A percentile compares a stretch with the other conserved stretches of the same genome.
These are phyloP conservation scores for Aradophagus sp. DNA, from an alignment of 1,140 invertebrate genomes.

Conservation along the genomic window DNA sequence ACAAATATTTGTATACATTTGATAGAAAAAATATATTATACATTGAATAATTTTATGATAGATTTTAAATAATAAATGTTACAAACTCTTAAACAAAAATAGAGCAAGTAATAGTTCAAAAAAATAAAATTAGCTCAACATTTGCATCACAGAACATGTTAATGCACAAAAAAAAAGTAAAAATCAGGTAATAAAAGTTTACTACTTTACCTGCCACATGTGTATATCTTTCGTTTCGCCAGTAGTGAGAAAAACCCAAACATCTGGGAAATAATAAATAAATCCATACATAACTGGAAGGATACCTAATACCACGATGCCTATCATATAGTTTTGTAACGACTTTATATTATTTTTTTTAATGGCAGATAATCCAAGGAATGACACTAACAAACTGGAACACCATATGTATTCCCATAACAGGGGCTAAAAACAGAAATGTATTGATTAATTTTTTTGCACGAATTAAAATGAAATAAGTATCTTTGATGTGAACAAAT, in stretches of 20 bases:
- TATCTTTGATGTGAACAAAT: conserved; percentile 5
- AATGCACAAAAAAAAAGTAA: too few species aligned
- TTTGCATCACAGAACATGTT: too few species aligned
- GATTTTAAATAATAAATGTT: too few species aligned
- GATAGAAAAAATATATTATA: too few species aligned
- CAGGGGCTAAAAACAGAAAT: conserved; percentile 79
- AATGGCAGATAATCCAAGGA: conserved; percentile 90
- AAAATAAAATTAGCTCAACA: too few species aligned
- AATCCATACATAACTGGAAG: conserved; percentile 88
- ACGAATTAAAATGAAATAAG: too few species aligned
- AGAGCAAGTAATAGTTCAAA: too few species aligned
- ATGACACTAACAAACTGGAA: conserved; percentile 87
- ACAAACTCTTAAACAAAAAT: too few species aligned
- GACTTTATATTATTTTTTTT: conserved; percentile 86
- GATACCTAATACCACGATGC: conserved; percentile 85
- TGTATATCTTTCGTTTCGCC: conserved; percentile 81
- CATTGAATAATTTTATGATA: too few species aligned
- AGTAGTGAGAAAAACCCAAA: conserved; percentile 85
- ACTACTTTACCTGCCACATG: conserved; percentile 84
- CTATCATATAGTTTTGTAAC: conserved; percentile 88
- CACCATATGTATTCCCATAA: conserved; percentile 98
- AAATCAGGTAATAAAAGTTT: too few species aligned
- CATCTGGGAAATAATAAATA: conserved; percentile 87
- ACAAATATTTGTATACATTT: too few species aligned
- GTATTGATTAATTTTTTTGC: conserved; percentile 54